Evolutionary conservation across 2,797 vertebrate genomes (phyloP).

Genomic region (Fistularia tabacaria): DNA sequence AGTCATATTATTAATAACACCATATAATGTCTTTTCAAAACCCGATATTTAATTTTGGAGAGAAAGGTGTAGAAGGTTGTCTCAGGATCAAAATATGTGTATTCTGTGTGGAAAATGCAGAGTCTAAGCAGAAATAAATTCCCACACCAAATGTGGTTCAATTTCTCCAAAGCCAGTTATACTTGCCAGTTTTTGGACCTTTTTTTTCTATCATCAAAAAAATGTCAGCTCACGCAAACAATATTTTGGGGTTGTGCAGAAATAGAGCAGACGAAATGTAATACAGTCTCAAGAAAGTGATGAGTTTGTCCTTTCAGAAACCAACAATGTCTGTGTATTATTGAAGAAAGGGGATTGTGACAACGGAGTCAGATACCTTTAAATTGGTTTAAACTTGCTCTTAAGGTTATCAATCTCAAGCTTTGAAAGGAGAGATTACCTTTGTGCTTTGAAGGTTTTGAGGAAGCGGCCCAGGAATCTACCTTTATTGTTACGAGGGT

Average conservation of each 20-base stretch:
- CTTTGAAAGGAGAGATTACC: constrained; percentile 29
- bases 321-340: constrained; percentile 21
- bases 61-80: neutral
- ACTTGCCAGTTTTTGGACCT: constrained; percentile 9
- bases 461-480: constrained; percentile 34
- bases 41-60: neutral
- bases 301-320: constrained; percentile 1
- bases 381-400: constrained; percentile 49
- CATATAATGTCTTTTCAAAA: neutral
- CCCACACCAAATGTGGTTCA: constrained; percentile 2
- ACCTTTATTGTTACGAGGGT: constrained; percentile 60
- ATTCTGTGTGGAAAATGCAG: constrained; percentile 5
- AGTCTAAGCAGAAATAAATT: constrained; percentile 8
- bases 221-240: constrained; percentile 30
- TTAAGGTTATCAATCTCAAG: constrained; percentile 35
- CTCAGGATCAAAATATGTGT: constrained; percentile 2
- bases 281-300: neutral
- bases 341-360: constrained; percentile 41
- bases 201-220: constrained; percentile 33
- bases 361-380: constrained; percentile 32
- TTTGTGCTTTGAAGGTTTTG: constrained; percentile 36
- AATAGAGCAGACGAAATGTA: constrained; percentile 13
- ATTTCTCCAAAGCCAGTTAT: constrained; percentile 7
- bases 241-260: constrained; percentile 16
- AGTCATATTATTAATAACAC: neutral